Base-by-base conservation (phyloP, 1,140 invertebrate genomes). In the Belonocnema kinseyi region DNA sequence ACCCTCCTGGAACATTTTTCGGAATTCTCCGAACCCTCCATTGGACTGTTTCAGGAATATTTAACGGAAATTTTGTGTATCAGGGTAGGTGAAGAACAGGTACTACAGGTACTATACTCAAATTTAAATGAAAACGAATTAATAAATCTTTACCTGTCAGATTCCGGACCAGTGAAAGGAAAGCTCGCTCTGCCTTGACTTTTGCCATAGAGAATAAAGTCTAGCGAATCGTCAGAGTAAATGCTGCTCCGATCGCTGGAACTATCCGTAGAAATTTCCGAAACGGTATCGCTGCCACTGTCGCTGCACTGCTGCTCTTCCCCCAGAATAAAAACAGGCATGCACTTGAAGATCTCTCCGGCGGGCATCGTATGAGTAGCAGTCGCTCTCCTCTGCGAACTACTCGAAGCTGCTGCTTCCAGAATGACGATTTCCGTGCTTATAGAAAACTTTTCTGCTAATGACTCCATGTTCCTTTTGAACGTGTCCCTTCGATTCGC, bases 181-280 rank as follows among this genome's bases (percentile, higher is more conserved):
- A 88, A 91, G 54, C 89, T 91, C 17, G 89, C 87, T 21, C 90
- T 83, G 0, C 88, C 86, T 52, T 91, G 90, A 11, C 80, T 88
- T 70, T 90, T 89, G 0, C 90, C 89, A 50, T 92, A 91, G 13
- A 90, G 82, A 17, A 91, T 89, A 51, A 91, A 92, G 50, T 93
- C 92, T 7, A 92, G 77, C 0, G 92, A 92, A 72, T 93, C 92
- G 77, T 93, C 93, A 50, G 93, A 90, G 46, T 93, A 93, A 66
- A 93, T 93, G 79, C 92, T 93, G 74, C 92, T 93, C 6, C 93
- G 89, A 79, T 93, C 93, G 79, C 92, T 93, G 40, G 92, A 92
- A 14, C 92, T 93, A 80, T 93, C 93, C 13, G 92, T 92, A 1
- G 93, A 93, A 80, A 93, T 93, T 79, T 93, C 93, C 16, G 92